phyloP scores from a whole-genome alignment of 1,140 invertebrate genomes.

The Gryon sp. region DNA sequence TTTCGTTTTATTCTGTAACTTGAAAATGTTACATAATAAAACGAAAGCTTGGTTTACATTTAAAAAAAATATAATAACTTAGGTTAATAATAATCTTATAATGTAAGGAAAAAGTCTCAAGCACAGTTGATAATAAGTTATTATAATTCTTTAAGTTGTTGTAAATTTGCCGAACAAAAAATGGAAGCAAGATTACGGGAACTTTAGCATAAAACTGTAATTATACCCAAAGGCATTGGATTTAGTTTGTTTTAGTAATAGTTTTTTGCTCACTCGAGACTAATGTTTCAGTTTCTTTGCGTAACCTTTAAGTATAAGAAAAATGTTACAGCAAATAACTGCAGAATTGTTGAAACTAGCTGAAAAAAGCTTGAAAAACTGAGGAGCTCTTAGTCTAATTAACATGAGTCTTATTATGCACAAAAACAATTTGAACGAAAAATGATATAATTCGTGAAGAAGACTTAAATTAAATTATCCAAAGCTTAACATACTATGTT shows the following conservation, averaged over 20 bases:
- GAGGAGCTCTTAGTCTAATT: constrained; percentile 44
- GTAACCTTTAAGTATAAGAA: constrained; percentile 13
- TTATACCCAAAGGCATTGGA: background rate
- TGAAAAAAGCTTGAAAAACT: constrained; percentile 37
- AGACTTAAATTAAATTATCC: constrained; percentile 19
- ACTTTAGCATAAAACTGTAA: no score
- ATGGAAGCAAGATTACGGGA: background rate
- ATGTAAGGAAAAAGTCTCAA: no score
- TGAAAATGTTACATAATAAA: no score
- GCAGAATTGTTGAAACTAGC: constrained; percentile 20
- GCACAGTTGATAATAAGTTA: no score
- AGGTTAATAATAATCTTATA: no score
- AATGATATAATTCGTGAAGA: constrained; percentile 27
- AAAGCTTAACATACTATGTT: constrained; percentile 29
- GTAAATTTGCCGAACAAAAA: background rate
- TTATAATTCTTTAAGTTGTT: no score
- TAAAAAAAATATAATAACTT: no score
- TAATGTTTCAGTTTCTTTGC: background rate
- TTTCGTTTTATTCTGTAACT: no score
- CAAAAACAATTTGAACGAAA: constrained; percentile 34
- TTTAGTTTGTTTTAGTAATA: background rate
- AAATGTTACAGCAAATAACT: constrained; percentile 29
- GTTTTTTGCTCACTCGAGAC: background rate
- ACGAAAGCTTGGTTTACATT: no score
- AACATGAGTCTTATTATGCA: constrained; percentile 27